Percentiles rank a stretch among this genome's conserved stretches.
phyloP scores from a whole-genome alignment of 2,888 invertebrate genomes.

The Blera fallax region DNA sequence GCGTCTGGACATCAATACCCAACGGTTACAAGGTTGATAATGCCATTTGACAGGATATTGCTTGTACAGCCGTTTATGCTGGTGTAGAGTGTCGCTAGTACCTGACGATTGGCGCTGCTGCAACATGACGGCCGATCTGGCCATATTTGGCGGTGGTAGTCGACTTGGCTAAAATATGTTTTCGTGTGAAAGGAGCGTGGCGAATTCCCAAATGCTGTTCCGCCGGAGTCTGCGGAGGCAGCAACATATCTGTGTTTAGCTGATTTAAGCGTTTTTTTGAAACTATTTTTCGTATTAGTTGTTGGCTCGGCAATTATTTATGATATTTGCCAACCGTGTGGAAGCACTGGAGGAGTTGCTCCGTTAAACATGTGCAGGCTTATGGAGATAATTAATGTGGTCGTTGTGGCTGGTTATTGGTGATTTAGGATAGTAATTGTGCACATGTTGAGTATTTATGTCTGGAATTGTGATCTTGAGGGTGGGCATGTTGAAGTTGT shows the following conservation, averaged over 20 bases:
- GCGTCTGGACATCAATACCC: conserved; percentile 38
- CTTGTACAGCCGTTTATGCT: conserved; percentile 43
- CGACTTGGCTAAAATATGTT: conserved; percentile 31
- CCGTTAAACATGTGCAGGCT: conserved; percentile 17
- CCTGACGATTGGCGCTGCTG: conserved; percentile 37
- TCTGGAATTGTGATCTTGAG: conserved; percentile 27
- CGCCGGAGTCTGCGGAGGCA: conserved; percentile 38
- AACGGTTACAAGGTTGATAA: conserved; percentile 60
- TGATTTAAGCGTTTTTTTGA: conserved; percentile 45
- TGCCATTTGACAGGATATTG: conserved; percentile 68
- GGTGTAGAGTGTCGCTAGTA: conserved; percentile 55
- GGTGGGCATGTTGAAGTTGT: conserved; percentile 43
- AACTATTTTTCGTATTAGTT: conserved; percentile 45
- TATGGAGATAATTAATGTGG: conserved; percentile 48
- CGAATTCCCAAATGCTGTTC: conserved; percentile 43
- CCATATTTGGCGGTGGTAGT: conserved; percentile 48
- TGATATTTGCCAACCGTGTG: conserved; percentile 37
- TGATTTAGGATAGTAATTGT: conserved; percentile 59
- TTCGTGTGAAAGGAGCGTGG: conserved; percentile 51
- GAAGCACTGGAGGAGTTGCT: conserved; percentile 1
- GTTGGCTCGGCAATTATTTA: conserved; percentile 64
- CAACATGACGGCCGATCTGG: conserved; percentile 26
- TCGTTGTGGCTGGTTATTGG: conserved; percentile 51
- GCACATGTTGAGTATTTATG: conserved; percentile 50
- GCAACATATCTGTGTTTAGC: conserved; percentile 36